phyloP scores from a whole-genome alignment of 2,113 vertebrate genomes.

The Poicephalus meyeri region DNA sequence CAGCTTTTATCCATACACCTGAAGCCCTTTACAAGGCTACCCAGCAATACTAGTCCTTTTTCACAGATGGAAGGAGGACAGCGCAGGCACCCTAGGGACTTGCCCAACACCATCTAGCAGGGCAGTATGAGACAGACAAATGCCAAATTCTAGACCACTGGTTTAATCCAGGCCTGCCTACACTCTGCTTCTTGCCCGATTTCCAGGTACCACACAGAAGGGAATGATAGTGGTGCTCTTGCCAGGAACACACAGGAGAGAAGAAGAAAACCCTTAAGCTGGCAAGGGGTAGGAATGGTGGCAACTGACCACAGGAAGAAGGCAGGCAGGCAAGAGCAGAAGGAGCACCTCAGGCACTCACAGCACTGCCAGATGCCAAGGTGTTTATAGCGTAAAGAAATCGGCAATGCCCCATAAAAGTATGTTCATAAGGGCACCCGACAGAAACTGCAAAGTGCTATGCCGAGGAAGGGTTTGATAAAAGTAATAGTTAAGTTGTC shows the following conservation, averaged over 20 bases:
- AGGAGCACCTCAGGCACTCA: background rate
- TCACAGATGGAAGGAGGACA: background rate
- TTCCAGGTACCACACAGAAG: background rate
- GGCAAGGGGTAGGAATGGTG: background rate
- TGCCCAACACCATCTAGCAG: background rate
- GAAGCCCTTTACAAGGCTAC: background rate
- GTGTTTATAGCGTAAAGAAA: background rate
- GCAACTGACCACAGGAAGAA: background rate
- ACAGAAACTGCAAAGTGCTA: background rate
- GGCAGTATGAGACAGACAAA: background rate
- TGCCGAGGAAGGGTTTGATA: background rate
- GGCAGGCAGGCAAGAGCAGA: background rate
- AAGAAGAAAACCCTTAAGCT: background rate
- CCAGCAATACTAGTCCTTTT: background rate
- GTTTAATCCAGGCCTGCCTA: background rate
- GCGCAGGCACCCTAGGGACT: background rate
- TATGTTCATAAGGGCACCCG: accelerated
- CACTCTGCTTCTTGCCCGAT: background rate
- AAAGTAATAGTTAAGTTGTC: background rate
- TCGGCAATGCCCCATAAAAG: accelerated
- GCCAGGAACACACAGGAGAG: background rate
- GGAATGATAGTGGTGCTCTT: background rate
- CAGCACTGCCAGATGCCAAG: background rate
- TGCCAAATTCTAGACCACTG: background rate
- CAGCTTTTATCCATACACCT: background rate